Evolutionary conservation across 1,140 invertebrate genomes (phyloP).

Genomic region (Argopecten irradians): DNA sequence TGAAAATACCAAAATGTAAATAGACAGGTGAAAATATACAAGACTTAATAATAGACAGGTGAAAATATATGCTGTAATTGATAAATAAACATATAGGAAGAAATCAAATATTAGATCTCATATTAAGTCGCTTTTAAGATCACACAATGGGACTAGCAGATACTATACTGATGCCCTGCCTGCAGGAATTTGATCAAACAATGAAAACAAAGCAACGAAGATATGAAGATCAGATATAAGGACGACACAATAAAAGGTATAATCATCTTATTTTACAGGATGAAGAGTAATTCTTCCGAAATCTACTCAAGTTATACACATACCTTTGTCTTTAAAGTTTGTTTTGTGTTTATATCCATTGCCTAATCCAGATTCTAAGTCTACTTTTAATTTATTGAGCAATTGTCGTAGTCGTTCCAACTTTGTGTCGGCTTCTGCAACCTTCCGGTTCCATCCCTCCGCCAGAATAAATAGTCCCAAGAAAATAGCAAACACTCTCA

Average conservation of each 20-base stretch:
- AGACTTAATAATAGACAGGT: background rate
- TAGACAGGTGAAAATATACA: background rate
- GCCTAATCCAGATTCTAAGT: background rate
- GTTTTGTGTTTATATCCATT: background rate
- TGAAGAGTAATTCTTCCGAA: slow-evolving; percentile 4
- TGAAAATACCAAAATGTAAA: background rate
- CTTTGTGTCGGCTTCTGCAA: background rate
- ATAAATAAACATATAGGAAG: too few relatives aligned
- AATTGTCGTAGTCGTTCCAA: background rate
- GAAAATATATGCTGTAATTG: too few relatives aligned
- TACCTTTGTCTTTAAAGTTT: background rate
- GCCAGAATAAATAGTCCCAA: slow-evolving; percentile 14
- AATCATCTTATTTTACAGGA: too few relatives aligned
- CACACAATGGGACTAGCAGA: too few relatives aligned
- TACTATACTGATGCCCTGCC: too few relatives aligned
- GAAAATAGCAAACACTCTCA: background rate
- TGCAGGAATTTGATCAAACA: too few relatives aligned
- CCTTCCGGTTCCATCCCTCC: background rate
- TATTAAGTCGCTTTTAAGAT: too few relatives aligned
- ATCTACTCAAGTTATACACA: background rate
- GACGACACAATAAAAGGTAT: too few relatives aligned
- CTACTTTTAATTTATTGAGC: background rate
- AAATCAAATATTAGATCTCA: too few relatives aligned
- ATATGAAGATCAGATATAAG: too few relatives aligned
- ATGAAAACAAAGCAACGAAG: too few relatives aligned